A percentile compares a stretch with the other conserved stretches of the same genome.
Conservation (phyloP, 2,113 vertebrate species). For the Limanda limanda region DNA sequence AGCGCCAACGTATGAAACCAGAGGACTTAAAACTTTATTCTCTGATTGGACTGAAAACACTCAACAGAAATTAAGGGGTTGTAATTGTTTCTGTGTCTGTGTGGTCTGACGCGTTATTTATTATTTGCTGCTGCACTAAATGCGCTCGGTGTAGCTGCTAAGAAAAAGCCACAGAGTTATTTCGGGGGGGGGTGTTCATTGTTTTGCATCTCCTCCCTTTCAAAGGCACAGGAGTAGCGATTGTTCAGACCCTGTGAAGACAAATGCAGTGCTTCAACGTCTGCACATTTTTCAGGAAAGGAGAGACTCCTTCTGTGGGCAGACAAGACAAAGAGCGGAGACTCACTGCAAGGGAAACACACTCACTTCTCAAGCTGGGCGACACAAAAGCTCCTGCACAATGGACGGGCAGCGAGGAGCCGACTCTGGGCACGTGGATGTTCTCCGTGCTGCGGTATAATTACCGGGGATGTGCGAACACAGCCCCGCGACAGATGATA, state of each 20-base stretch:
- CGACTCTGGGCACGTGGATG: not conserved
- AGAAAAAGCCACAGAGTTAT: not conserved
- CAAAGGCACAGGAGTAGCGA: constrained; percentile 18
- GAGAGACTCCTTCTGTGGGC: constrained; percentile 1
- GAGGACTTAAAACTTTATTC: constrained; percentile 13
- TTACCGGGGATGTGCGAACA: not conserved
- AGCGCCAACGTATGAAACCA: constrained; percentile 12
- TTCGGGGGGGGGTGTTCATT: not conserved
- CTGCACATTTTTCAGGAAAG: constrained; percentile 25
- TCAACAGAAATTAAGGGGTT: not conserved
- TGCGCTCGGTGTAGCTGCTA: not conserved
- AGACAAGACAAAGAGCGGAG: constrained; percentile 34
- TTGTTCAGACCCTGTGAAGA: not conserved
- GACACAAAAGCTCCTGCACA: constrained; percentile 17
- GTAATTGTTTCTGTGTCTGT: not conserved
- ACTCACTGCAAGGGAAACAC: constrained; percentile 5
- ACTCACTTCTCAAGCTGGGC: not conserved
- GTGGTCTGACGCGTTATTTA: constrained; percentile 19
- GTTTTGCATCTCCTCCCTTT: constrained; percentile 14
- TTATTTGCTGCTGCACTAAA: constrained; percentile 10
- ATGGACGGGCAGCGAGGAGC: not conserved
- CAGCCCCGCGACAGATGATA: not conserved
- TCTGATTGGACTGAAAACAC: constrained; percentile 12
- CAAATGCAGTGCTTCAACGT: constrained; percentile 9
- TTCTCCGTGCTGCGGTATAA: constrained; percentile 4